These are phyloP conservation scores for Tupaia chinensis DNA, from an alignment of 2,113 vertebrate species.

Conservation along the genomic window DNA sequence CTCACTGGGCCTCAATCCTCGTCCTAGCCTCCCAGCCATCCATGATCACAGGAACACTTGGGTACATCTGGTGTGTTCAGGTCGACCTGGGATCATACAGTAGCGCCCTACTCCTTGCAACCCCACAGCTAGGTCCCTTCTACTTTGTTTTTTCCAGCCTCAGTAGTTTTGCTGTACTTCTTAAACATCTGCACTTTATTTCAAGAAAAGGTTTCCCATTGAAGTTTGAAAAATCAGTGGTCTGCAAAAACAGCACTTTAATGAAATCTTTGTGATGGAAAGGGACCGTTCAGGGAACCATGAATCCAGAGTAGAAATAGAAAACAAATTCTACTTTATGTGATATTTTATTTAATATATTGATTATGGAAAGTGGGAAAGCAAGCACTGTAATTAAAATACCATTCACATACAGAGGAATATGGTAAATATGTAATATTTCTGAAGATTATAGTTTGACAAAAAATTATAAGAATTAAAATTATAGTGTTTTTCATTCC, in stretches of 20 bases:
- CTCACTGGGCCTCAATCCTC: too few species aligned
- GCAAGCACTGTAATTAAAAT: neutral
- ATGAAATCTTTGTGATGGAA: neutral
- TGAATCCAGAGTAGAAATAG: neutral
- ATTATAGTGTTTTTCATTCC: neutral
- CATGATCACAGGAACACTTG: too few species aligned
- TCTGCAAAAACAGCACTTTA: neutral
- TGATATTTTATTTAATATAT: neutral
- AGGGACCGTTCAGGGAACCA: neutral
- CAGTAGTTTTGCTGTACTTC: neutral
- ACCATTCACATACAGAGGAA: neutral
- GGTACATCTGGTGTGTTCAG: too few species aligned
- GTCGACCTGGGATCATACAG: too few species aligned
- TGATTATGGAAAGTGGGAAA: slow-evolving; percentile 38
- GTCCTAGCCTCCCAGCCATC: too few species aligned
- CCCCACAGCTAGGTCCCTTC: too few species aligned
- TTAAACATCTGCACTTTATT: neutral
- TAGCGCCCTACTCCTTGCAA: too few species aligned
- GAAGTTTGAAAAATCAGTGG: slow-evolving; percentile 6
- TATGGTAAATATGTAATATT: neutral
- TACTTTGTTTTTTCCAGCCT: neutral
- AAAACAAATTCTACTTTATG: neutral
- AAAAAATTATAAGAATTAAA: slow-evolving; percentile 21
- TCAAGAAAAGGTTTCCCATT: neutral
- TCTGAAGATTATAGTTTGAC: slow-evolving; percentile 14